Conservation (phyloP, 2,113 vertebrate genomes). For the Onychostruthus taczanowskii region DNA sequence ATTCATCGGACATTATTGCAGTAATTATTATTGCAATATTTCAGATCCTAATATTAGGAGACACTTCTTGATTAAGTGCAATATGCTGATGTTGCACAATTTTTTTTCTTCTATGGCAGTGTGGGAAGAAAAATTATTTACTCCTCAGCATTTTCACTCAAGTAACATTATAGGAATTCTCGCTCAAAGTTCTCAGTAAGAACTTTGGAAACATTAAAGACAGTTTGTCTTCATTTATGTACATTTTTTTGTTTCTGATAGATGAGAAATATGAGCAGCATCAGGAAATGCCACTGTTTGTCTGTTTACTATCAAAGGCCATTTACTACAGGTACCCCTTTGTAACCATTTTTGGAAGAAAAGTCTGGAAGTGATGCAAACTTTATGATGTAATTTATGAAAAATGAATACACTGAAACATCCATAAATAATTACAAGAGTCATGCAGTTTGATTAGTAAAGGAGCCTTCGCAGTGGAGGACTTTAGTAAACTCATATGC, state of each 20-base stretch:
- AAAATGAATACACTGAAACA: not conserved
- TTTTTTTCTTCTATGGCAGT: not conserved
- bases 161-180: not conserved
- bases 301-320: not conserved
- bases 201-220: not conserved
- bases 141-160: not conserved
- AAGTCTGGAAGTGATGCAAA: not conserved
- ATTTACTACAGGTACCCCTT: not conserved
- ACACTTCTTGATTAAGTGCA: constrained; percentile 12
- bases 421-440: not conserved
- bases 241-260: not conserved
- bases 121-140: not conserved
- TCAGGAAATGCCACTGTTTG: not conserved
- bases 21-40: constrained; percentile 12
- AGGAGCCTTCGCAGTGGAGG: not conserved
- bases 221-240: not conserved
- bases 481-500: not conserved
- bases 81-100: not conserved
- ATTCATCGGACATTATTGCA: not conserved
- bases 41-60: constrained; percentile 44
- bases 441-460: not conserved
- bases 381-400: not conserved
- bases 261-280: not conserved
- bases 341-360: not conserved
- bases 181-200: not conserved